Percentiles rank a stretch among this genome's conserved stretches.
phyloP scores from a whole-genome alignment of 1,140 invertebrate species.

The Scaptomyza hsui region DNA sequence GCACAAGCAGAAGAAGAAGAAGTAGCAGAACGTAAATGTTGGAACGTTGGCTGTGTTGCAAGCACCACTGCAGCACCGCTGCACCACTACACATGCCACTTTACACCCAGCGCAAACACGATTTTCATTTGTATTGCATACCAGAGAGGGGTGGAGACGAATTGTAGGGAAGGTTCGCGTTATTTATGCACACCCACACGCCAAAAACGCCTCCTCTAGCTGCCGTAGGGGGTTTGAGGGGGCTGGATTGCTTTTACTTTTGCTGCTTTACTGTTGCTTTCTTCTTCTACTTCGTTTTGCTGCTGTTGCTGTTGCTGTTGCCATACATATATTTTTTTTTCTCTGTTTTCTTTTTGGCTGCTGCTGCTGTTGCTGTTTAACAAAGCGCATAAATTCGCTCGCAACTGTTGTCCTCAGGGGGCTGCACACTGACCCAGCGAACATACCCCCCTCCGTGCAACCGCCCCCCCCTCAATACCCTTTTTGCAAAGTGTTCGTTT shows the following conservation, averaged over 20 bases:
- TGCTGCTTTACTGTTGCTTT: not conserved
- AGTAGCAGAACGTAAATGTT: constrained; percentile 65
- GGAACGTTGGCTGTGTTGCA: constrained; percentile 27
- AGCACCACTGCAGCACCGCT: constrained; percentile 20
- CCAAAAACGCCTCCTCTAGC: constrained; percentile 50
- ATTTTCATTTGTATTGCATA: constrained; percentile 78
- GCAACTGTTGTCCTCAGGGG: constrained; percentile 74
- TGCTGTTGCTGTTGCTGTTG: constrained; percentile 46
- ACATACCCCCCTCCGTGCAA: not conserved
- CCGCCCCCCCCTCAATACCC: not conserved
- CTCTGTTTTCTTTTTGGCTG: constrained; percentile 53
- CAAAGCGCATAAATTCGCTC: constrained; percentile 82
- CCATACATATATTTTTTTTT: constrained; percentile 61
- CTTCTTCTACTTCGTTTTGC: not conserved
- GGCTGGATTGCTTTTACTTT: constrained; percentile 61
- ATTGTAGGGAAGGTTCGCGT: constrained; percentile 17
- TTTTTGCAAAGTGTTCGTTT: constrained; percentile 64
- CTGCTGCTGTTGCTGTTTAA: constrained; percentile 73
- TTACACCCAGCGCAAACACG: constrained; percentile 78
- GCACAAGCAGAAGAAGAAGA: constrained; percentile 17
- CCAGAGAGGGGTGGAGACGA: not conserved
- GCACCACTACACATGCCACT: constrained; percentile 75
- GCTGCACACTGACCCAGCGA: constrained; percentile 48
- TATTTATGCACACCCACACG: constrained; percentile 76
- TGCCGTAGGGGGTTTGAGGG: not conserved